Percentiles rank a stretch among this genome's conserved stretches.
phyloP scores from a whole-genome alignment of 2,888 invertebrate genomes.

The Drosophila setosimentum region DNA sequence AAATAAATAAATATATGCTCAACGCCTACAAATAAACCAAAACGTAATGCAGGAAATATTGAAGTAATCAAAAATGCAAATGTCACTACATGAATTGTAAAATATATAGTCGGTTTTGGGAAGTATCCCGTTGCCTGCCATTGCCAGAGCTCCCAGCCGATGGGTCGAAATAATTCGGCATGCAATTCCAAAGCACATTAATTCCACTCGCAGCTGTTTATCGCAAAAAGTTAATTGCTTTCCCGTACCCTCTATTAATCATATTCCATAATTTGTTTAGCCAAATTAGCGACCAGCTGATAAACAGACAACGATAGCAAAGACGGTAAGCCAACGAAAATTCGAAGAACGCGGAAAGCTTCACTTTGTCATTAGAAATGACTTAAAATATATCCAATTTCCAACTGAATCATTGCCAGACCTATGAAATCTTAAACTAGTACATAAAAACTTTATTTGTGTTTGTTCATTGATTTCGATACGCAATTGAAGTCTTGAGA shows the following conservation, averaged over 20 bases:
- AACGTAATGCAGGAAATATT: constrained; percentile 64
- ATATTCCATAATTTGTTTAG: constrained; percentile 76
- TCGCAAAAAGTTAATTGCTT: constrained; percentile 74
- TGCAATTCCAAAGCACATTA: constrained; percentile 35
- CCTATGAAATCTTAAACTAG: neutral
- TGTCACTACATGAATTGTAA: constrained; percentile 67
- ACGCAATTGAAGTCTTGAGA: neutral
- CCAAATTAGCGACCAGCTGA: constrained; percentile 61
- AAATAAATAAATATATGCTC: constrained; percentile 7
- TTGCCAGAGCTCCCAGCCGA: neutral
- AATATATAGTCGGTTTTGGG: constrained; percentile 21
- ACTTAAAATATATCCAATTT: constrained; percentile 4
- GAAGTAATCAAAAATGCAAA: constrained; percentile 76
- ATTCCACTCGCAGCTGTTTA: constrained; percentile 52
- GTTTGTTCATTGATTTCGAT: neutral
- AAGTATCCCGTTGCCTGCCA: neutral
- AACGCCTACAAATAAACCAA: constrained; percentile 39
- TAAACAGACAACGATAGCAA: constrained; percentile 9
- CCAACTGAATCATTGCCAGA: constrained; percentile 2
- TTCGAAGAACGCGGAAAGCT: constrained; percentile 3
- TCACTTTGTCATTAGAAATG: constrained; percentile 21
- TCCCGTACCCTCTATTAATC: constrained; percentile 72
- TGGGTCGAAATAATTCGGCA: constrained; percentile 51
- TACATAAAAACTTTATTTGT: neutral
- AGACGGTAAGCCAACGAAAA: constrained; percentile 28